A percentile compares a stretch with the other conserved stretches of the same genome.
Conservation (phyloP, 1,140 invertebrate genomes). For the Brachionus sp. region DNA sequence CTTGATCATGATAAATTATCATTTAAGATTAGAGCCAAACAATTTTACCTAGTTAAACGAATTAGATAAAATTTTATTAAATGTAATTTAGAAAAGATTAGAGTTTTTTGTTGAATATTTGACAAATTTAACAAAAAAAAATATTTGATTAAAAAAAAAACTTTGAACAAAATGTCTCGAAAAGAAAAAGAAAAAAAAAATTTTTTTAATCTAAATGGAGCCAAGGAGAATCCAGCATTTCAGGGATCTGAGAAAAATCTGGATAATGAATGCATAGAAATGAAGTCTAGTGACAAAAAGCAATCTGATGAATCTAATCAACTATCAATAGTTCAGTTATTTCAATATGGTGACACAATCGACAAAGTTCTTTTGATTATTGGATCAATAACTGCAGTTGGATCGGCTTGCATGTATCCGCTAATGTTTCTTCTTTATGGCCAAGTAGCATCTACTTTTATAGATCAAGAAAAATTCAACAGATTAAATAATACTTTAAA, state of each 20-base stretch:
- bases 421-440: conserved; percentile 38
- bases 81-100: neutral
- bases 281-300: neutral
- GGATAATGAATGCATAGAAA: neutral
- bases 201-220: neutral
- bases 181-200: neutral
- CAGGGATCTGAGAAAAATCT: neutral
- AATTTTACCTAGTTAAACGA: neutral
- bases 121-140: neutral
- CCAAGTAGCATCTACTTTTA: neutral
- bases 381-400: neutral
- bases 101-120: neutral
- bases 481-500: neutral
- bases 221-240: neutral
- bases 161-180: neutral
- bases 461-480: conserved; percentile 15
- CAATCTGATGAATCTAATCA: neutral
- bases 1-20: neutral
- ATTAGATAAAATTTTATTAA: neutral
- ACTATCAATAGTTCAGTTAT: neutral
- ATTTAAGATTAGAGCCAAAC: neutral
- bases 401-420: conserved; percentile 18
- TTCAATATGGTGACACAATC: neutral
- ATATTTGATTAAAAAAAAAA: neutral
- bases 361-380: conserved; percentile 26